Conservation (phyloP, 2,113 vertebrate species). For the Aspidoscelis tigris region DNA sequence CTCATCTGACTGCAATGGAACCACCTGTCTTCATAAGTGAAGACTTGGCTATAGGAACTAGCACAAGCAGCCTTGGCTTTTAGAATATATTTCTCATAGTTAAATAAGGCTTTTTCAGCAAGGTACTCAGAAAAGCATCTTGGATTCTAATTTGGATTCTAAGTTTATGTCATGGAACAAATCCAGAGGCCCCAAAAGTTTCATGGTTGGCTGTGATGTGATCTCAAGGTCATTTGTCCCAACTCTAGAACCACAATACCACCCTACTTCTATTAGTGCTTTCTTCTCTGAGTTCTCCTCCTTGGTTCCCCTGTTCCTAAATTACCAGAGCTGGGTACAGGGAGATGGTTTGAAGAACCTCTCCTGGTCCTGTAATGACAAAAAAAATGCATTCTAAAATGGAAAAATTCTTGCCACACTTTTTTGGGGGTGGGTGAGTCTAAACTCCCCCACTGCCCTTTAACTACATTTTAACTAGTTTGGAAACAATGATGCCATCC, state of each 20-base stretch:
- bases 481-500: conserved; percentile 19
- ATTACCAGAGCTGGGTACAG: background rate
- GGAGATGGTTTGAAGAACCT: background rate
- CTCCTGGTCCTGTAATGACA: background rate
- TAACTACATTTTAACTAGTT: conserved; percentile 23
- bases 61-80: no score
- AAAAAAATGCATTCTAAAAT: background rate
- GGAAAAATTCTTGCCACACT: background rate
- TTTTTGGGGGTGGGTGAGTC: background rate
- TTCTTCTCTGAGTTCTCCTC: background rate
- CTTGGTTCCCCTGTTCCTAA: background rate
- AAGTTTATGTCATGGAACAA: no score
- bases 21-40: no score
- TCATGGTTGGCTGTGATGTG: no score
- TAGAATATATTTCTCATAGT: no score
- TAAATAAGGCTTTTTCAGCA: no score
- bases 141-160: no score
- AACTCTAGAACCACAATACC: background rate
- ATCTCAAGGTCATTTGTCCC: background rate
- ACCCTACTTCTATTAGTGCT: background rate
- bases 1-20: no score
- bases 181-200: no score
- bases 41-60: no score
- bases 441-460: background rate
- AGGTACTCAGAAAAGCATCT: no score